Evolutionary conservation across 2,888 invertebrate species (phyloP).

Genomic region (Eupeodes latifasciatus): DNA sequence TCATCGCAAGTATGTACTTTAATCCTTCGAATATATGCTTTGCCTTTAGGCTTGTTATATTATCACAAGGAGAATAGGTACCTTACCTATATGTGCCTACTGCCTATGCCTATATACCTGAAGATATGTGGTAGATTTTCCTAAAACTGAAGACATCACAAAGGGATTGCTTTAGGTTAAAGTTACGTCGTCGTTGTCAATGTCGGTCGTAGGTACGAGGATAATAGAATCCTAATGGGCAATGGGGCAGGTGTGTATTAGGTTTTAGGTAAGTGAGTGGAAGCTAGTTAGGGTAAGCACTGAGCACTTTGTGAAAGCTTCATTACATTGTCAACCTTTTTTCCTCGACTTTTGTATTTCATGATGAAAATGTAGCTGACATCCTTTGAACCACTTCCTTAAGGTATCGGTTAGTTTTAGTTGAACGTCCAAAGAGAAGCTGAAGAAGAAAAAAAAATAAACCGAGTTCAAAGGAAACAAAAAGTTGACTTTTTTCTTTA

Average conservation of each 20-base stretch:
- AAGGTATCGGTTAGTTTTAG: background rate
- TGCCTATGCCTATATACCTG: background rate
- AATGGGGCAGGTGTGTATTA: background rate
- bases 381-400: background rate
- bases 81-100: no score
- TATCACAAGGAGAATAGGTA: background rate
- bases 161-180: constrained; percentile 14
- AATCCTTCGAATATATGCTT: no score
- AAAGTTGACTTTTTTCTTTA: background rate
- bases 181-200: background rate
- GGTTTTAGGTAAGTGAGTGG: background rate
- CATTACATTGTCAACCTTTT: no score
- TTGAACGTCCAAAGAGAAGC: background rate
- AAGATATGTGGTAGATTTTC: background rate
- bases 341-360: background rate
- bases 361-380: background rate
- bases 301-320: background rate
- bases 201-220: no score
- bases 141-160: constrained; percentile 1
- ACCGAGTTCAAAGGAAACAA: background rate
- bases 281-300: no score
- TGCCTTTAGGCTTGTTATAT: background rate
- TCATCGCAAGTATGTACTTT: constrained; percentile 22
- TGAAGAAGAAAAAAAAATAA: background rate
- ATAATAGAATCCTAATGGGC: constrained; percentile 14